Conservation (phyloP, 2,888 invertebrate species). For the Temnothorax unifasciatus region DNA sequence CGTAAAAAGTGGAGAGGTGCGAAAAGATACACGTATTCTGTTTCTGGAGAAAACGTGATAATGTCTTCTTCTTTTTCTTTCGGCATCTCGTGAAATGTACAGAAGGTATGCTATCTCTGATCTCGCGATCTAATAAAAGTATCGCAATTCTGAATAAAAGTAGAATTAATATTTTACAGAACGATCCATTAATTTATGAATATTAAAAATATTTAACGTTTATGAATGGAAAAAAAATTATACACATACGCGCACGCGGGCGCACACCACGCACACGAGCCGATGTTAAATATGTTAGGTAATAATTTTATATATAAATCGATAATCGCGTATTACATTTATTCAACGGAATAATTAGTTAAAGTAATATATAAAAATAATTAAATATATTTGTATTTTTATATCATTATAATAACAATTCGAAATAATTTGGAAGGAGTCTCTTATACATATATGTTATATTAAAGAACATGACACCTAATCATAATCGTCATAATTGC, state of each 20-base stretch:
- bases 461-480: not conserved
- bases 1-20: not conserved
- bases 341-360: not conserved
- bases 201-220: not conserved
- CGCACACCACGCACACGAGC: not conserved
- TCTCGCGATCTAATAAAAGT: not conserved
- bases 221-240: not conserved
- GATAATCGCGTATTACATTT: not conserved
- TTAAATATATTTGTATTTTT: not conserved
- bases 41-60: slow-evolving; percentile 4
- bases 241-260: not conserved
- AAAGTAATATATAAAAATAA: not conserved
- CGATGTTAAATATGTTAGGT: not conserved
- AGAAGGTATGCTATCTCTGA: not conserved
- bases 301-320: not conserved
- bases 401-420: not conserved
- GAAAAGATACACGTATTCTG: not conserved
- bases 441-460: not conserved
- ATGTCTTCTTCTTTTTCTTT: not conserved
- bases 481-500: not conserved
- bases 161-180: not conserved
- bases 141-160: not conserved
- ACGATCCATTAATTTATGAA: not conserved
- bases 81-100: not conserved
- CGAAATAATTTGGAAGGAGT: not conserved